Evolutionary conservation across 2,888 invertebrate species (phyloP).

Genomic region (Theretra japonica): DNA sequence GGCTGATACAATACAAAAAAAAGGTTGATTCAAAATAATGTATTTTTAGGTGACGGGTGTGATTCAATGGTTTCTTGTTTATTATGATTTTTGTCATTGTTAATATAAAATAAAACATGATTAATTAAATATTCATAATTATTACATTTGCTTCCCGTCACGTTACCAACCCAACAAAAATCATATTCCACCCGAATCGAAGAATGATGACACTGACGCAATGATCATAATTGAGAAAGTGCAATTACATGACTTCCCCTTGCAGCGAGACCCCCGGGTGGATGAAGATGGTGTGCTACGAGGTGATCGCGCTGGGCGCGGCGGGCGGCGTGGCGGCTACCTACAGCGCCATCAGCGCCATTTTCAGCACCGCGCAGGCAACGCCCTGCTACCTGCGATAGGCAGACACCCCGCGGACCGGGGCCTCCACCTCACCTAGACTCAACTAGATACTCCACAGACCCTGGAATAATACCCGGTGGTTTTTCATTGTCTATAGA

Average conservation of each 20-base stretch:
- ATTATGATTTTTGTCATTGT: too few species aligned
- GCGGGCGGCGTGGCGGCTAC: conserved; percentile 86
- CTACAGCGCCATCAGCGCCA: conserved; percentile 84
- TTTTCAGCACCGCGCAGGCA: conserved; percentile 77
- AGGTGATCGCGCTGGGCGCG: conserved; percentile 85
- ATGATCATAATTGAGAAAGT: not conserved
- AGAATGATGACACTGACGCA: too few species aligned
- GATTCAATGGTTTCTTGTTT: too few species aligned
- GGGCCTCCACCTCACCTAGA: not conserved
- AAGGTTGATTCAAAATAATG: too few species aligned
- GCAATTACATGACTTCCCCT: conserved; percentile 38
- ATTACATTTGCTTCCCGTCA: too few species aligned
- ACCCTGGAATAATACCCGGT: not conserved
- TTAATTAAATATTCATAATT: too few species aligned
- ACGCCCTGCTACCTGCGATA: conserved; percentile 70
- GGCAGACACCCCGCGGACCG: not conserved
- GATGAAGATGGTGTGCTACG: conserved; percentile 86
- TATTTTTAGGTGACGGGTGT: too few species aligned
- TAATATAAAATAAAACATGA: too few species aligned
- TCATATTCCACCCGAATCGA: too few species aligned
- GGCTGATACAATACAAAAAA: too few species aligned
- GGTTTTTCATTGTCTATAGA: not conserved
- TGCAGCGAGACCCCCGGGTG: conserved; percentile 84
- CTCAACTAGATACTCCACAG: not conserved
- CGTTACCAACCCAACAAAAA: too few species aligned